These are phyloP conservation scores for Phataginus tricuspis DNA, from an alignment of 2,797 vertebrate species.

Conservation along the genomic window DNA sequence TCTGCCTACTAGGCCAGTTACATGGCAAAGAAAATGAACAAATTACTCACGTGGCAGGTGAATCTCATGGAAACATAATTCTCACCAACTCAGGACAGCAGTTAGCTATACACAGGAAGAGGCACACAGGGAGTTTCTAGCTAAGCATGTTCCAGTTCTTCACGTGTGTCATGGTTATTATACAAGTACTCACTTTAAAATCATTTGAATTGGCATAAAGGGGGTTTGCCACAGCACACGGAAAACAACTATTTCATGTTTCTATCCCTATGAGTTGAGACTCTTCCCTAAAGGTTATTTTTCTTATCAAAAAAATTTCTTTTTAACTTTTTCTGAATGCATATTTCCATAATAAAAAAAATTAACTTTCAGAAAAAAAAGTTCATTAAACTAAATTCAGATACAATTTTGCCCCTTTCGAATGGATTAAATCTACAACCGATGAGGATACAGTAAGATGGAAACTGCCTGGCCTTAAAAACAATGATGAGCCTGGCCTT, in stretches of 20 bases:
- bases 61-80: neutral
- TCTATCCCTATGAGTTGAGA: neutral
- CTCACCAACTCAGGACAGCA: neutral
- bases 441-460: neutral
- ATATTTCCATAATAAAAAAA: neutral
- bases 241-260: neutral
- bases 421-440: neutral
- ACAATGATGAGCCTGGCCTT: neutral
- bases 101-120: neutral
- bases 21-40: neutral
- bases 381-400: neutral
- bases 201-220: neutral
- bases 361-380: neutral
- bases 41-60: neutral
- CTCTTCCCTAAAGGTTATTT: neutral
- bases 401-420: neutral
- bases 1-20: too few species aligned
- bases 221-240: neutral
- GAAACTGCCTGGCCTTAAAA: neutral
- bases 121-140: fast-evolving
- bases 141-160: neutral
- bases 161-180: neutral
- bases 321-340: neutral
- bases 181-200: neutral
- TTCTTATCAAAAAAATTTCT: neutral